phyloP scores from a whole-genome alignment of 2,797 vertebrate species.

The Phalanger gymnotis region DNA sequence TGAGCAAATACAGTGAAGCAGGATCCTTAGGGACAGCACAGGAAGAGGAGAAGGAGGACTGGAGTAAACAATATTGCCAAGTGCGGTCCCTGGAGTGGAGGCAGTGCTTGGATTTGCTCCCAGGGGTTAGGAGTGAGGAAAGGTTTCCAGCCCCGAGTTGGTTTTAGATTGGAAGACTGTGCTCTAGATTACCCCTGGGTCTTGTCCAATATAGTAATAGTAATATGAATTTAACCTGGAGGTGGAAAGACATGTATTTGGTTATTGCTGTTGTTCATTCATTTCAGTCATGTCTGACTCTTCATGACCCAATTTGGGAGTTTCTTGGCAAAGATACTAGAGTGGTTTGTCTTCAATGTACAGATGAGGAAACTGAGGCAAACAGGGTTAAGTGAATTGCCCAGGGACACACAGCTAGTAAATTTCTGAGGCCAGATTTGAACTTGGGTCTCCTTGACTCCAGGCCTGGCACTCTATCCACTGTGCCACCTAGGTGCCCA shows the following conservation, averaged over 20 bases:
- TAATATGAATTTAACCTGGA: neutral
- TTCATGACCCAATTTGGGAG: neutral
- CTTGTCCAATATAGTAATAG: neutral
- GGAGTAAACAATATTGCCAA: neutral
- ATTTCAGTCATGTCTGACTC: neutral
- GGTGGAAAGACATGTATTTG: neutral
- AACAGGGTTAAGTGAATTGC: neutral
- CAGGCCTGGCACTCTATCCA: neutral
- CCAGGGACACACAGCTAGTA: neutral
- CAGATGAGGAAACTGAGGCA: neutral
- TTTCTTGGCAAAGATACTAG: neutral
- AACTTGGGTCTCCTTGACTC: neutral
- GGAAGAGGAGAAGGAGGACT: neutral
- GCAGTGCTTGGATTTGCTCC: neutral
- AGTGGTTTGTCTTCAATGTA: neutral
- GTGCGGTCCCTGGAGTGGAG: neutral
- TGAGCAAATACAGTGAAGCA: neutral
- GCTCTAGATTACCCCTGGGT: neutral
- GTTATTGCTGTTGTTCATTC: neutral
- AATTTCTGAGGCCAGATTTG: neutral
- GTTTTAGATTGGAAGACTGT: neutral
- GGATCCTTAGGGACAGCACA: neutral
- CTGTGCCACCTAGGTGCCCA: neutral
- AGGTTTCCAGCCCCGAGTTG: neutral
- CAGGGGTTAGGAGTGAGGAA: neutral